A percentile compares a stretch with the other conserved stretches of the same genome.
Conservation (phyloP, 2,797 vertebrate species). For the Dicrostonyx torquatus region DNA sequence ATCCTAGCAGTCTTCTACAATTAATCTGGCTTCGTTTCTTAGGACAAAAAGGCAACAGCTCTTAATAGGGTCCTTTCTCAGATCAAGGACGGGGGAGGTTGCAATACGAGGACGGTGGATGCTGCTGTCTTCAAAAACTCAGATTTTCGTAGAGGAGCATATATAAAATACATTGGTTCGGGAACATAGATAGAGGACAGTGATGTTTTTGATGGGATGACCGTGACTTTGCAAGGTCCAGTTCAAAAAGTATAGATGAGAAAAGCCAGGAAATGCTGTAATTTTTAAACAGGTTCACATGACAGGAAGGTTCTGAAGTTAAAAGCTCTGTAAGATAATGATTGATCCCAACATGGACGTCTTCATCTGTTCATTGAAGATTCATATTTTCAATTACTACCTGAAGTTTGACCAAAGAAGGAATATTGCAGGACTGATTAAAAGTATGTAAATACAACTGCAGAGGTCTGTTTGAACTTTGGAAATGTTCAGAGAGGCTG, state of each 20-base stretch:
- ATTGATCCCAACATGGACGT: neutral
- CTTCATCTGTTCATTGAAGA: neutral
- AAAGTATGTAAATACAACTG: neutral
- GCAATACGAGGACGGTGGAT: neutral
- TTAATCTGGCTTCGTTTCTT: neutral
- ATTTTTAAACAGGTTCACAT: neutral
- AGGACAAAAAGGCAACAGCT: neutral
- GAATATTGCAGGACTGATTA: neutral
- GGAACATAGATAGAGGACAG: too few relatives aligned
- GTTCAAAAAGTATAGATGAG: neutral
- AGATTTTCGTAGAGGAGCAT: neutral
- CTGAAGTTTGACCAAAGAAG: neutral
- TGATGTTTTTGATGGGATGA: neutral
- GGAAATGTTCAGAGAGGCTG: neutral
- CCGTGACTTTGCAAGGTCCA: conserved; percentile 4
- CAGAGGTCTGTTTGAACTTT: neutral
- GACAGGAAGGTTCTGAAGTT: neutral
- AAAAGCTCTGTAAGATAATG: neutral
- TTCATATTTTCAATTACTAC: neutral
- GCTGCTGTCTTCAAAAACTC: too few relatives aligned
- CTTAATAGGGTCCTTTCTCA: neutral
- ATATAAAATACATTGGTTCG: neutral
- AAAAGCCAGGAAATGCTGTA: neutral
- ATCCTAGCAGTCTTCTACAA: neutral
- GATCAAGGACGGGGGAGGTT: neutral